Base-by-base conservation (phyloP, 2,888 invertebrate genomes). In the Eupithecia dodoneata region DNA sequence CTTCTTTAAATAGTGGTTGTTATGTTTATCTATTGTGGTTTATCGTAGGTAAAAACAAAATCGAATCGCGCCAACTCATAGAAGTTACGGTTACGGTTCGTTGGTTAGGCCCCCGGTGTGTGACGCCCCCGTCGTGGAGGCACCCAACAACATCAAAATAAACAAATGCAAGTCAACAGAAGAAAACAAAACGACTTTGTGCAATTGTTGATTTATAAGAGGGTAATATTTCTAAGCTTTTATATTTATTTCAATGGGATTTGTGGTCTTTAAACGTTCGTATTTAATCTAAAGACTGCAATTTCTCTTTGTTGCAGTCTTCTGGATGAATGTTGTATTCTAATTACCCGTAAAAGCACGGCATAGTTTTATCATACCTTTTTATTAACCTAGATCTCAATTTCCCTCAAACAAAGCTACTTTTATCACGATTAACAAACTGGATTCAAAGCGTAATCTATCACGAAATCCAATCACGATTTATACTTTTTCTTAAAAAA, bases 401-500 rank as follows among this genome's bases (percentile, higher is more conserved):
- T 42, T 42, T 42, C 6, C 30, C 63, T 66, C 42, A 42, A 65
- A 65, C 65, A 65, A 66, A 66, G 66, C 5, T 6, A 66, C 3
- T 66, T 42, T 66, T 42, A 66, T 42, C 66, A 66, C 66, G 66
- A 42, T 41, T 30, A n/a, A 42, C 9, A 45, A 42, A 42, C 69
- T 69, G 45, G 15, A 69, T 47, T 45, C 66, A 66, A 66, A 66
- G 30, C 63, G 10, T 63, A 30, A 30, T 63, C 4, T 42, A 66
- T 66, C 66, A 42, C 42, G 41, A 66, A 42, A 66, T 66, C 66
- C 42, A 66, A 66, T 66, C 66, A 66, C 66, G 66, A 66, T 44
- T 44, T 30, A 6, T 2, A 45, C 49, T 47, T 63, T 59, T 52
- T 63, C 12, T 12, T 63, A 41, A 55, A 44, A n/a, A 55, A 15